Base-by-base conservation (phyloP, 1,140 invertebrate species). In the Zaprionus taronus region DNA sequence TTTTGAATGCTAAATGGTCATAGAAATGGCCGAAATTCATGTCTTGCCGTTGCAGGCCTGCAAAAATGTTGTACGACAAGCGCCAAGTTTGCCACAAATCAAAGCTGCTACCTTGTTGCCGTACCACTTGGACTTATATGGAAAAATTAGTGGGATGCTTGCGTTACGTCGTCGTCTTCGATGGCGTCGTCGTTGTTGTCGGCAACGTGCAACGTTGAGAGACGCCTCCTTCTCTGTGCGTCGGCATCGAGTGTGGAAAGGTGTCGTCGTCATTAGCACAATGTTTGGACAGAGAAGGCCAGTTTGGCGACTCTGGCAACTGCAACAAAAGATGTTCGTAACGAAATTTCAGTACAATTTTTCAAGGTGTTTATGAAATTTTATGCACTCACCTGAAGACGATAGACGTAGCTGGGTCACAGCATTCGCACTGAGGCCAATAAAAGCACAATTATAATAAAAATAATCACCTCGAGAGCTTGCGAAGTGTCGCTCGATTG, bases 21-120 rank as follows among this genome's bases (percentile, higher is more conserved):
- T 72, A 72, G 74, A 77, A 77, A 73, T 73, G 70, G 75, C 70
- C 70, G 63, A 73, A 68, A 63, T 62, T 22, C 53, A 53, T 56
- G 55, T 70, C 41, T 66, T n/a, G 41, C 68, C 75, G 38, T 77
- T 79, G 63, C 63, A 49, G 77, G 67, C 60, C 72, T 56, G 81
- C 79, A 90, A 90, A 90, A 90, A 90, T 90, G 85, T 73, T 91
- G 85, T 90, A 85, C 86, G 71, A 90, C 85, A 91, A 91, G 86
- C 86, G 85, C 85, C 85, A 90, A 90, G 86, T 90, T 90, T 68
- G 78, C 68, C 57, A 78, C 38, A 84, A 87, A 84, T 89, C 84
- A 80, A 90, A 84, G 81, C 36, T 67, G 56, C 56, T 61, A 75
- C 44, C 51, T 66, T 79, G 62, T 70, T 85, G 57, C 26, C 55